phyloP scores from a whole-genome alignment of 2,888 invertebrate species.

The Sympetrum striolatum region DNA sequence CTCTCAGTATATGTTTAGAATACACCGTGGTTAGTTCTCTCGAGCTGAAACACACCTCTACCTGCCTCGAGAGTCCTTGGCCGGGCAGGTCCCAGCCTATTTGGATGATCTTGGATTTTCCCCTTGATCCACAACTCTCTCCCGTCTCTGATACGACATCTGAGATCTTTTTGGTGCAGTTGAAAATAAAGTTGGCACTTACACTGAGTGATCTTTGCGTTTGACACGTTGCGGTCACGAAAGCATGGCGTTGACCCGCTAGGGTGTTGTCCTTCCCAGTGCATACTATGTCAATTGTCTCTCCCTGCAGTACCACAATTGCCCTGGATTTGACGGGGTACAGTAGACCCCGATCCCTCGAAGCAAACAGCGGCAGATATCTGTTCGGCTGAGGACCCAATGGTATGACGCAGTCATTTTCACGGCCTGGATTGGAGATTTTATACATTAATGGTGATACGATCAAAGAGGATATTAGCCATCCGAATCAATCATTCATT shows the following conservation, averaged over 20 bases:
- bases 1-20: background rate
- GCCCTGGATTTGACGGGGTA: background rate
- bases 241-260: background rate
- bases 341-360: background rate
- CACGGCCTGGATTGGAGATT: background rate
- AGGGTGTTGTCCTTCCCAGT: background rate
- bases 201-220: background rate
- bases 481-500: too few relatives aligned
- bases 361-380: background rate
- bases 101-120: background rate
- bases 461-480: too few relatives aligned
- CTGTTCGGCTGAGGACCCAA: conserved; percentile 18
- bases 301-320: background rate
- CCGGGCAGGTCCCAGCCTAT: background rate
- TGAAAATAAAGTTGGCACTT: background rate
- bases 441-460: too few relatives aligned
- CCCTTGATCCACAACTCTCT: background rate
- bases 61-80: background rate
- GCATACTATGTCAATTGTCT: background rate
- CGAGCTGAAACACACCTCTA: background rate
- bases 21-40: background rate
- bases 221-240: background rate
- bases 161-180: background rate
- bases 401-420: background rate
- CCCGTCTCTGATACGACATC: background rate